Conservation (phyloP, 2,113 vertebrate species). For the Centropus unirufus region DNA sequence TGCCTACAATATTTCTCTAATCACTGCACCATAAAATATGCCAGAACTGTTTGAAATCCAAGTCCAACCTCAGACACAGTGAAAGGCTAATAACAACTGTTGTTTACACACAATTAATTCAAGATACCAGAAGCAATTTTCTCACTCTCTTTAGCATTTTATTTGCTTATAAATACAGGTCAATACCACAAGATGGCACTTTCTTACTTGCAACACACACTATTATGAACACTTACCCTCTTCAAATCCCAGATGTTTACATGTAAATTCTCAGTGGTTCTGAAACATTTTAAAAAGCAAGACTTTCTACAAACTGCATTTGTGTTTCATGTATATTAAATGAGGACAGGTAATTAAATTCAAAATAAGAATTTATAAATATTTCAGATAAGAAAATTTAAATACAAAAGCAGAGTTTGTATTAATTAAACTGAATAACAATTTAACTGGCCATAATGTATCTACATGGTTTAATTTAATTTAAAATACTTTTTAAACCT, state of each 20-base stretch:
- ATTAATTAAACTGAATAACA: constrained; percentile 79
- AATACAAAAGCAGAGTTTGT: constrained; percentile 83
- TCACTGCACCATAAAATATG: background rate
- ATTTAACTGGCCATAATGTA: constrained; percentile 68
- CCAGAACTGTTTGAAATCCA: background rate
- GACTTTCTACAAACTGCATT: constrained; percentile 76
- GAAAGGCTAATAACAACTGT: background rate
- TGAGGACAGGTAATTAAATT: constrained; percentile 82
- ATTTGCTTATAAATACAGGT: constrained; percentile 84
- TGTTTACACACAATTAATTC: constrained; percentile 53
- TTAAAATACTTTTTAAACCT: constrained; percentile 73
- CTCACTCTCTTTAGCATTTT: constrained; percentile 79
- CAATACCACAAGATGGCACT: constrained; percentile 85
- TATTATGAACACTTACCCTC: constrained; percentile 77
- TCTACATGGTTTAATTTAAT: constrained; percentile 73
- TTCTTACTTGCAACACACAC: constrained; percentile 79
- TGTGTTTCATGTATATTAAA: constrained; percentile 79
- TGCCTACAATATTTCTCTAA: background rate
- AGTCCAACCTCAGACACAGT: background rate
- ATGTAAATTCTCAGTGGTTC: constrained; percentile 58
- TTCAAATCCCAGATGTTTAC: constrained; percentile 74
- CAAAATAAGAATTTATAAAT: constrained; percentile 84
- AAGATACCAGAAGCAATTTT: constrained; percentile 52
- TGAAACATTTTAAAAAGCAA: constrained; percentile 82
- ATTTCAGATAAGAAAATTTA: constrained; percentile 83